phyloP scores from a whole-genome alignment of 2,113 vertebrate species.

The Oreochromis spilurus region DNA sequence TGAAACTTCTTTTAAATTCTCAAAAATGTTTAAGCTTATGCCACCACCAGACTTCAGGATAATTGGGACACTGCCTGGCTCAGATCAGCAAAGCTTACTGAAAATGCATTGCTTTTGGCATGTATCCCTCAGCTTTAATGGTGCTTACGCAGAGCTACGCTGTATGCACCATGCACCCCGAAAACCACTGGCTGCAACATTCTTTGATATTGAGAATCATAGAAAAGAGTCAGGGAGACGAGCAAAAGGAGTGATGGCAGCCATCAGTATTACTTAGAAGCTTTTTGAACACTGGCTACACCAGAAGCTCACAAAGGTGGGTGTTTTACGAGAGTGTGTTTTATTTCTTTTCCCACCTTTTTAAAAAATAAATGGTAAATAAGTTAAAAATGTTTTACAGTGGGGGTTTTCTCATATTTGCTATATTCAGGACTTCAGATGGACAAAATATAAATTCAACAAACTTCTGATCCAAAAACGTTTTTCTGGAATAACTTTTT shows the following conservation, averaged over 20 bases:
- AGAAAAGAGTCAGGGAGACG: neutral
- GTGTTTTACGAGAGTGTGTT: neutral
- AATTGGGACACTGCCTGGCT: neutral
- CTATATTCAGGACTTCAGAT: neutral
- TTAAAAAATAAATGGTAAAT: accelerated
- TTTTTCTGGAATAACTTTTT: neutral
- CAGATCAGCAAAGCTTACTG: neutral
- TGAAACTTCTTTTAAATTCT: neutral
- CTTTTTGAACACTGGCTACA: neutral
- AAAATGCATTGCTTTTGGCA: neutral
- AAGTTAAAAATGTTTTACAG: neutral
- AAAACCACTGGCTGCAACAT: neutral
- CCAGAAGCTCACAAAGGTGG: neutral
- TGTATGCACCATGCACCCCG: neutral
- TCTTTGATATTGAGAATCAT: neutral
- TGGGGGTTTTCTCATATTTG: neutral
- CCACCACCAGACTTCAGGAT: neutral
- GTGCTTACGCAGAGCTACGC: neutral
- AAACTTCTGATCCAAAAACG: neutral
- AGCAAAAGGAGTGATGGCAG: neutral
- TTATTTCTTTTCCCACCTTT: neutral
- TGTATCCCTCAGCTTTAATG: neutral
- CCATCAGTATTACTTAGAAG: neutral
- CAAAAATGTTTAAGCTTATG: neutral
- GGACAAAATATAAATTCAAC: neutral